Evolutionary conservation across 2,888 invertebrate species (phyloP).

Genomic region (Trichogramma dendrolimi): DNA sequence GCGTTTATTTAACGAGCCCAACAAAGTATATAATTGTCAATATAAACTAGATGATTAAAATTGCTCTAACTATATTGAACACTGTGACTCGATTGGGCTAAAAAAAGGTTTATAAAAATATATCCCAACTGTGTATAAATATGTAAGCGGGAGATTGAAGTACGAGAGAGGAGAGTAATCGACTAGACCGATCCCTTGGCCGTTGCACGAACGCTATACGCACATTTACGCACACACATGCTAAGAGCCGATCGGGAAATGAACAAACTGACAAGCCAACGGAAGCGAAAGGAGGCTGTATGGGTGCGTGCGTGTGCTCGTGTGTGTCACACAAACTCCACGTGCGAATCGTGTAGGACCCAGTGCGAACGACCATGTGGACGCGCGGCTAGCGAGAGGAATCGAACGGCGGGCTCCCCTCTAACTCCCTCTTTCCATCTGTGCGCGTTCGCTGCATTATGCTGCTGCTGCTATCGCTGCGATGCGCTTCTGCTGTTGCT

Average conservation of each 20-base stretch:
- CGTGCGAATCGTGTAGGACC: slow-evolving; percentile 30
- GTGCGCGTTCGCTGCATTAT: too few relatives aligned
- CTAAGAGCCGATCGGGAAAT: slow-evolving; percentile 31
- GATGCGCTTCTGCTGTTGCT: too few relatives aligned
- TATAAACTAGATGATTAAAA: too few relatives aligned
- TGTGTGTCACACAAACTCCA: slow-evolving; percentile 23
- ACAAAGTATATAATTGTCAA: too few relatives aligned
- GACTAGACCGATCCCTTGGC: slow-evolving; percentile 27
- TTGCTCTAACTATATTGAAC: too few relatives aligned
- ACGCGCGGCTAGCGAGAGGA: too few relatives aligned
- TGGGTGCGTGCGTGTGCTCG: slow-evolving; percentile 5
- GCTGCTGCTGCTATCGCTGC: too few relatives aligned
- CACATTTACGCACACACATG: neutral
- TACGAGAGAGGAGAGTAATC: slow-evolving; percentile 17
- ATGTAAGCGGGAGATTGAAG: neutral
- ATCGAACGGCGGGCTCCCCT: too few relatives aligned
- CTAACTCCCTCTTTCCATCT: too few relatives aligned
- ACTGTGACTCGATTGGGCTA: too few relatives aligned
- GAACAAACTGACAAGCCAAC: slow-evolving; percentile 35
- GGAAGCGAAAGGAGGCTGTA: slow-evolving; percentile 32
- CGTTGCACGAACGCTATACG: slow-evolving; percentile 7
- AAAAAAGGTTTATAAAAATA: too few relatives aligned
- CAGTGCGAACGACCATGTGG: neutral
- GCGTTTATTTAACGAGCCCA: too few relatives aligned
- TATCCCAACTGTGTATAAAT: neutral